Base-by-base conservation (phyloP, 2,888 invertebrate species). In the Agrotis puta region DNA sequence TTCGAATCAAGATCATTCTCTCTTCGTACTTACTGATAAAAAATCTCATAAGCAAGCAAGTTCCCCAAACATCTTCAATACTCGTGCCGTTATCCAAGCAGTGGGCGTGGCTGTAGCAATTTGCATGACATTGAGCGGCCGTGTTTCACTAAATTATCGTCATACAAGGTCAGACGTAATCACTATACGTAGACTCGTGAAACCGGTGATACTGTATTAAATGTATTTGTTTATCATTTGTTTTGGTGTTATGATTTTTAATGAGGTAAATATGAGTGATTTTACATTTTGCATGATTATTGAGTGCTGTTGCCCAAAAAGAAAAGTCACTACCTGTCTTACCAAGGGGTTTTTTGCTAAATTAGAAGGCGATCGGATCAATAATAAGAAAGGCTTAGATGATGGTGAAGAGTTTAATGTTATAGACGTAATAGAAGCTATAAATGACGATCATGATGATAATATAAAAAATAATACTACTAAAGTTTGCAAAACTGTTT, bases 111-210 rank as follows among this genome's bases (percentile, higher is more conserved):
- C 43, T 27, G 33, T 11, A 54, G 33, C 80, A 82, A 79, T 82
- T 85, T 79, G 68, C 86, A 74, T 79, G 87, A 82, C 87, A 82
- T 84, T 87, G 87, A 74, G 68, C 74, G 77, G 78, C 66, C 79
- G 66, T 78, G 84, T 75, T 85, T 85, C 74, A 79, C 82, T 64
- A 85, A 87, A 85, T 85, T 87, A 87, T 87, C 85, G 70, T 65
- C 53, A 67, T 69, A 65, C 85, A 87, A 85, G 85, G 85, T 74
- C 87, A 69, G 48, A 18, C 58, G 48, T 64, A 68, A 67, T 59
- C 54, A 61, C 53, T 45, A 54, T 62, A 65, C 57, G 61, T 45
- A 57, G 50, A 59, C 63, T 71, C 57, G 71, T 76, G 69, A 73
- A 72, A 72, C 57, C 50, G 81, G 68, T 69, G 65, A 79, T 70